Conservation (phyloP, 2,888 invertebrate genomes). For the Caenorhabditis plicata region DNA sequence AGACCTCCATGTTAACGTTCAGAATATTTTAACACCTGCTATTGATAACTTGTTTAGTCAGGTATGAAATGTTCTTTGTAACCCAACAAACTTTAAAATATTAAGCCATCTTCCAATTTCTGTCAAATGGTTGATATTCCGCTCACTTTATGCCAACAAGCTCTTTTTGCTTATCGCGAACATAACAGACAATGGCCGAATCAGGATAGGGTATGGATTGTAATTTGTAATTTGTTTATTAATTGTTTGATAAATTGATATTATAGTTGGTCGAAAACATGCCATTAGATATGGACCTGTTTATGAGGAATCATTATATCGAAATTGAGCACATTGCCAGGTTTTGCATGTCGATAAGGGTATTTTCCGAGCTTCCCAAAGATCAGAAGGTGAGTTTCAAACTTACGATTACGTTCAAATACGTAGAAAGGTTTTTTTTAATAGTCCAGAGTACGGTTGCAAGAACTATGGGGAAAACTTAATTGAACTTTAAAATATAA, state of each 20-base stretch:
- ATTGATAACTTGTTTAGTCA: conserved; percentile 27
- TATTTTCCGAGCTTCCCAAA: conserved; percentile 33
- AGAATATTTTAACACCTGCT: conserved; percentile 19
- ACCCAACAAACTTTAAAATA: not conserved
- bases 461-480: no score
- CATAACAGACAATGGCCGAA: conserved; percentile 40
- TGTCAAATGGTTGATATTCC: conserved; percentile 23
- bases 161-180: conserved; percentile 33
- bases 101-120: conserved; percentile 14
- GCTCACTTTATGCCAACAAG: conserved; percentile 38
- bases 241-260: not conserved
- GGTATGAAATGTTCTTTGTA: conserved; percentile 1
- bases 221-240: not conserved
- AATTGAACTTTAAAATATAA: no score
- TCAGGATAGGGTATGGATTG: conserved; percentile 18
- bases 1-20: conserved; percentile 32
- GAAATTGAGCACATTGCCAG: conserved; percentile 40
- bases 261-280: conserved; percentile 25
- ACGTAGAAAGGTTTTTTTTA: no score
- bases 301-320: conserved; percentile 36
- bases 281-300: conserved; percentile 33
- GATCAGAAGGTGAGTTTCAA: conserved; percentile 31
- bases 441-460: no score
- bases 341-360: conserved; percentile 40
- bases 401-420: no score